phyloP scores from a whole-genome alignment of 2,797 vertebrate species.

The Babyrousa celebensis region DNA sequence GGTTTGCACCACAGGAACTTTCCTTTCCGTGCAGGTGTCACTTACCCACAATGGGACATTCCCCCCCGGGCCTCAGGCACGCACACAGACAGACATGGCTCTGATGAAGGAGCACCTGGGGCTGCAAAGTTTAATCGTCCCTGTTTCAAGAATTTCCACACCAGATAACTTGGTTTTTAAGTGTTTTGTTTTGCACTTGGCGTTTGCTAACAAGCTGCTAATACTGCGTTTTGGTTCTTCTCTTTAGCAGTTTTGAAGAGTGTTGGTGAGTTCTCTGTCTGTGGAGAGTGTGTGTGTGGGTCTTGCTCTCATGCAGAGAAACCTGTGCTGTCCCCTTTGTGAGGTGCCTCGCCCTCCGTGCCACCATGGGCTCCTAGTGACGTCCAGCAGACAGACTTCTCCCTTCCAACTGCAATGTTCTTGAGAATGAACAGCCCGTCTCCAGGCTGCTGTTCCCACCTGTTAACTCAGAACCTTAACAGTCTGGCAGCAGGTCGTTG shows the following conservation, averaged over 20 bases:
- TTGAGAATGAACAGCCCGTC: slow-evolving; percentile 90
- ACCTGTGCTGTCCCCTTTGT: slow-evolving; percentile 75
- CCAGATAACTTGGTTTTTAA: slow-evolving; percentile 70
- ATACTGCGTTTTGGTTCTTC: slow-evolving; percentile 91
- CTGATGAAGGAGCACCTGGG: not conserved
- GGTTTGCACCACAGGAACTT: not conserved
- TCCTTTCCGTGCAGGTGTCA: not conserved
- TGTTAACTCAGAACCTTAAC: not conserved
- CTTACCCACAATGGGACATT: not conserved
- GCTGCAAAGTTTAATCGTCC: not conserved
- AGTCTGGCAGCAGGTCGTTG: not conserved
- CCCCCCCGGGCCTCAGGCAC: not conserved
- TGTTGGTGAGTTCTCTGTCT: slow-evolving; percentile 97
- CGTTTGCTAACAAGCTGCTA: slow-evolving; percentile 91
- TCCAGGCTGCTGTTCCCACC: not conserved
- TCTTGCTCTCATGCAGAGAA: slow-evolving; percentile 82
- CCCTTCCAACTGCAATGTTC: slow-evolving; percentile 89
- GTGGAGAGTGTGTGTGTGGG: slow-evolving; percentile 88
- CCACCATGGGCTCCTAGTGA: slow-evolving; percentile 77
- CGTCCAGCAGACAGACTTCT: slow-evolving; percentile 71
- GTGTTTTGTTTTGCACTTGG: slow-evolving; percentile 88
- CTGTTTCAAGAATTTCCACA: slow-evolving; percentile 34
- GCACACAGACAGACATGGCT: accelerated
- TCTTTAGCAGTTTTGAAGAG: slow-evolving; percentile 98
- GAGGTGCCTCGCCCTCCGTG: slow-evolving; percentile 75